A percentile compares a stretch with the other conserved stretches of the same genome.
These are phyloP conservation scores for Suncus etruscus DNA, from an alignment of 2,113 vertebrate species.

Conservation along the genomic window DNA sequence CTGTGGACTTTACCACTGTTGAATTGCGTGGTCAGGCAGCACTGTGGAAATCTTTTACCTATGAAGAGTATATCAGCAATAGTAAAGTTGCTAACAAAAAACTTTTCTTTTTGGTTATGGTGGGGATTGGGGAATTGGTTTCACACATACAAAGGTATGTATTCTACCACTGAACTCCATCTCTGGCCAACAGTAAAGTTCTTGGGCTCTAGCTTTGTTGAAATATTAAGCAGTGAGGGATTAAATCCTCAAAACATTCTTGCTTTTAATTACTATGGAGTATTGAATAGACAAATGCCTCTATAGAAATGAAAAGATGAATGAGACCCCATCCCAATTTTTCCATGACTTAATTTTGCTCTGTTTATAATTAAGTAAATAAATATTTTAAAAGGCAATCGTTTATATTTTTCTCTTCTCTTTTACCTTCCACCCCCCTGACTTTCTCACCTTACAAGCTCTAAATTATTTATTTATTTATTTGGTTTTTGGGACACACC, in stretches of 20 bases:
- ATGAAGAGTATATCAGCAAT: background rate
- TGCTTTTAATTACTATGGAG: conserved; percentile 37
- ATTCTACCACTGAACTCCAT: too few relatives aligned
- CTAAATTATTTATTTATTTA: too few relatives aligned
- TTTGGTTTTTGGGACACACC: too few relatives aligned
- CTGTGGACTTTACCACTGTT: too few relatives aligned
- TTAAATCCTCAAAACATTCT: conserved; percentile 7
- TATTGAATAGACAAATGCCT: background rate
- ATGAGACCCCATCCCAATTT: background rate
- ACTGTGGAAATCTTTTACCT: background rate
- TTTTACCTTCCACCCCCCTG: too few relatives aligned
- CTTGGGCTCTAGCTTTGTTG: conserved; percentile 39
- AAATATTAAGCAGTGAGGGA: conserved; percentile 19
- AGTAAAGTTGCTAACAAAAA: too few relatives aligned
- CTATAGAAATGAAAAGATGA: conserved; percentile 22
- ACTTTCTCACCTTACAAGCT: too few relatives aligned
- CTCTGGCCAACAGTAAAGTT: background rate
- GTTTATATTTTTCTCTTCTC: too few relatives aligned
- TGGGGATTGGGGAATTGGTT: too few relatives aligned
- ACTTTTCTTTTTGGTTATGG: too few relatives aligned
- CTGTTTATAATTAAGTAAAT: background rate
- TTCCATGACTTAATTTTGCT: background rate
- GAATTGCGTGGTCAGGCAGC: background rate
- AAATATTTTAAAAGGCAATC: too few relatives aligned
- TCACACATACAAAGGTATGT: too few relatives aligned